Evolutionary conservation across 2,888 invertebrate species (phyloP), one percentile per base, ranked within the genome.

Genomic region (Pocota personata): DNA sequence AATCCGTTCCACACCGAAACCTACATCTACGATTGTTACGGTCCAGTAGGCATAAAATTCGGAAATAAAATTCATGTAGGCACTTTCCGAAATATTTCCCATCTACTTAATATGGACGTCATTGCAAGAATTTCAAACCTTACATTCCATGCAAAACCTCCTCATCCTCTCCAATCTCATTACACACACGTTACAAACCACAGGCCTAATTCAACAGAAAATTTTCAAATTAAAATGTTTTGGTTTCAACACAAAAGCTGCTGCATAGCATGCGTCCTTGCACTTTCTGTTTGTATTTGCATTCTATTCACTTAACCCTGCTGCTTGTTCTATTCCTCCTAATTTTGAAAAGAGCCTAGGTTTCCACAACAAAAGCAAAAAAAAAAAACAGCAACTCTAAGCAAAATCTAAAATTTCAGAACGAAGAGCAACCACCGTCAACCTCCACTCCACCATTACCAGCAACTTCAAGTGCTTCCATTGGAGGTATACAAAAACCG

Each of bases 211-310:
- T 60, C 21, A 60, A 50, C 48, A 60, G 48, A 27, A 62, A 62
- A 40, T 73, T 62, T 73, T 21, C 30, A 73, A 73, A 62, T 73
- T 73, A 73, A 62, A 73, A 73, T 73, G 16, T 40, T 73, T 62
- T 50, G 14, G 30, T 35, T 60, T 48, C 30, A 12, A 14, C 19
- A 60, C 66, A 35, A 52, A 66, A 27, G 37, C 19, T n/a, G 7
- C 35, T n/a, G 16, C 14, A 43, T 30, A 48, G 48, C 64, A 64
- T 37, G 14, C 14, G 50, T 37, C 66, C 66, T 66, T 66, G 67
- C 27, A 21, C 21, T 16, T 10, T 27, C 30, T 14, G 8, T 35
- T 67, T 67, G 67, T 24, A 27, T 69, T 24, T 69, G 16, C 27
- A 30, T 55, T 69, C 30, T 16, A n/a, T 40, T 55, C 55, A 69